Conservation (phyloP, 2,797 vertebrate species). For the Enteromius viviparus region DNA sequence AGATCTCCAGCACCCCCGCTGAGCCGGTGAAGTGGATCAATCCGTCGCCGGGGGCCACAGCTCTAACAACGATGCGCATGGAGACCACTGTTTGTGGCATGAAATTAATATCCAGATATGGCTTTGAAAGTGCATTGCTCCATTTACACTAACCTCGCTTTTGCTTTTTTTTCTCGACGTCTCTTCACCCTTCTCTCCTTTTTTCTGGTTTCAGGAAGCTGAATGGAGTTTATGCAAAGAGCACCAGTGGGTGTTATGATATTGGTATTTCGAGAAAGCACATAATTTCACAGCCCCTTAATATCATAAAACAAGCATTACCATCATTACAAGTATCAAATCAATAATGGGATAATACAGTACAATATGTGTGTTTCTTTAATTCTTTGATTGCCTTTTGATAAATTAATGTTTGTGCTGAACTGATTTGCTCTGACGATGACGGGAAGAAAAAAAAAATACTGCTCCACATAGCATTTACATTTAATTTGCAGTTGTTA, state of each 20-base stretch:
- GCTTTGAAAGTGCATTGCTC: slow-evolving; percentile 48
- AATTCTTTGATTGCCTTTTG: slow-evolving; percentile 56
- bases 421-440: slow-evolving; percentile 50
- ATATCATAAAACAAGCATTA: slow-evolving; percentile 60
- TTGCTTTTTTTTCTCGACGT: neutral
- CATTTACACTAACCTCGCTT: slow-evolving; percentile 42
- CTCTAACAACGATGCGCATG: slow-evolving; percentile 84
- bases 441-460: slow-evolving; percentile 27
- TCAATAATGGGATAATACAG: slow-evolving; percentile 52
- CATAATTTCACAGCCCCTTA: slow-evolving; percentile 55
- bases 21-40: slow-evolving; percentile 93
- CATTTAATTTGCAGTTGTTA: slow-evolving; percentile 58
- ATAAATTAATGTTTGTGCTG: slow-evolving; percentile 50
- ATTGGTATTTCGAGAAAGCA: slow-evolving; percentile 53
- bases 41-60: slow-evolving; percentile 88
- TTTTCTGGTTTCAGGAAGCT: slow-evolving; percentile 19
- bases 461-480: slow-evolving; percentile 52
- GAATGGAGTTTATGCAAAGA: slow-evolving; percentile 51
- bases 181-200: slow-evolving; percentile 21
- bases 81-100: slow-evolving; percentile 85
- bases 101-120: slow-evolving; percentile 81
- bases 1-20: slow-evolving; percentile 87
- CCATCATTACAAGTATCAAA: slow-evolving; percentile 59
- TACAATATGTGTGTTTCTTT: slow-evolving; percentile 47
- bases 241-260: slow-evolving; percentile 48